Base-by-base conservation (phyloP, 53 echinoderm and acorn worm species). In the Antedon mediterranea region DNA sequence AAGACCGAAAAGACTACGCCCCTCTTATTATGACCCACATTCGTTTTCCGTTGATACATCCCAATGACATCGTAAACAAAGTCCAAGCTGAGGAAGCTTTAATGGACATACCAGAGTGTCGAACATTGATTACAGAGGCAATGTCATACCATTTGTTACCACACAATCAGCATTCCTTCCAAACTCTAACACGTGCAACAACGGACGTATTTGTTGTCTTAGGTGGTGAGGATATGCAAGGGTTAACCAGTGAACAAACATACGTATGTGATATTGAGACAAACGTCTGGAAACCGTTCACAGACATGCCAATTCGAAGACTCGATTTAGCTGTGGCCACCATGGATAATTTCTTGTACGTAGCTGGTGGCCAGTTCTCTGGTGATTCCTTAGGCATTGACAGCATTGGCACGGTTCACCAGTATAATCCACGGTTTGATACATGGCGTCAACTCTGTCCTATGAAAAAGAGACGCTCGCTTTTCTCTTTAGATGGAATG, bases 351-450 rank as follows among this genome's bases (percentile, higher is more conserved):
- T 79, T 72, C 71, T 32, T 87, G 20, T 83, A 83, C 43, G 72
- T 87, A 4, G 87, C 83, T 71, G 97, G 97, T 23, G 97, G 97
- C 30, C 89, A 95, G 82, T 85, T 89, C 32, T 87, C 89, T 37
- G 82, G 75, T 9, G 83, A 92, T 78, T 82, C 84, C n/a, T 89
- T 83, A 43, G 86, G 86, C 20, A 85, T 85, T 13, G 92, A 95
- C 86, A 91, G 91, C 73, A 95, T 87, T 13, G 86, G 85, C 15
- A 88, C 92, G 4, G 81, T 91, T 43, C 89, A 89, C 73, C 82
- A 79, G 0, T 95, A 86, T 26, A 83, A 89, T 75, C 81, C 79
- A 2, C 43, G 43, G 33, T 81, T 83, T 28, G 79, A 77, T 11
- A 44, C 85, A 0, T 95, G 97, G 97, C 33, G 85, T 11, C 85